These are phyloP conservation scores for Cheilosia urbana DNA, from an alignment of 2,888 invertebrate species.

Conservation along the genomic window DNA sequence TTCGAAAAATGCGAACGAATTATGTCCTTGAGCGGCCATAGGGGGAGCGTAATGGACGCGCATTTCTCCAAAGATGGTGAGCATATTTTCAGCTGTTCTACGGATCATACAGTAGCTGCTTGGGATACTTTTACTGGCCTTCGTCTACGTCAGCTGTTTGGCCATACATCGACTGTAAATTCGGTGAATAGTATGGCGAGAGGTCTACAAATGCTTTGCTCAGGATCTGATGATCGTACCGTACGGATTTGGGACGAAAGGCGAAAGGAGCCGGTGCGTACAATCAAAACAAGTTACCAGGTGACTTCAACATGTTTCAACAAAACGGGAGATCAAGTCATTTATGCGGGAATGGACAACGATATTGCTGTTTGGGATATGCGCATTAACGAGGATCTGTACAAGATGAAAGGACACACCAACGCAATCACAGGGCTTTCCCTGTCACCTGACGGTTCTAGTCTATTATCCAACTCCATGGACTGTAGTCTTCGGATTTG, in stretches of 20 bases:
- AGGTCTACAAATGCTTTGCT: constrained; percentile 7
- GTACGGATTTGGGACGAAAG: constrained; percentile 22
- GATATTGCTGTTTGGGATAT: neutral
- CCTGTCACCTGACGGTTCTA: constrained; percentile 95
- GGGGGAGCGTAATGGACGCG: neutral
- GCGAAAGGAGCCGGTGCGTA: neutral
- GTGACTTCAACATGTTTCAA: constrained; percentile 1
- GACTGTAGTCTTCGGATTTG: constrained; percentile 97
- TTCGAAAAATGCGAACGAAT: neutral
- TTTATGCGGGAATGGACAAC: constrained; percentile 1
- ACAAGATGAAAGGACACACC: constrained; percentile 97
- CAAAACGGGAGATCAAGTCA: neutral
- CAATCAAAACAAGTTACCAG: neutral
- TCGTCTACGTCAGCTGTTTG: neutral
- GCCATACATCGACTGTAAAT: neutral
- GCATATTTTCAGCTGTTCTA: constrained; percentile 14
- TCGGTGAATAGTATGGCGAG: neutral
- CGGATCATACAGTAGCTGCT: constrained; percentile 4
- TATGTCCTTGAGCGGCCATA: neutral
- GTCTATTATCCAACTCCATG: constrained; percentile 94
- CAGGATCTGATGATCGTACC: constrained; percentile 8
- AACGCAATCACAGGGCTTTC: constrained; percentile 97
- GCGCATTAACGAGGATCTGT: constrained; percentile 87
- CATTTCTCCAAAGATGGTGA: constrained; percentile 6
- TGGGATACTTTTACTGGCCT: constrained; percentile 4